Evolutionary conservation across 2,113 vertebrate genomes (phyloP).

Genomic region (Platichthys stellatus): DNA sequence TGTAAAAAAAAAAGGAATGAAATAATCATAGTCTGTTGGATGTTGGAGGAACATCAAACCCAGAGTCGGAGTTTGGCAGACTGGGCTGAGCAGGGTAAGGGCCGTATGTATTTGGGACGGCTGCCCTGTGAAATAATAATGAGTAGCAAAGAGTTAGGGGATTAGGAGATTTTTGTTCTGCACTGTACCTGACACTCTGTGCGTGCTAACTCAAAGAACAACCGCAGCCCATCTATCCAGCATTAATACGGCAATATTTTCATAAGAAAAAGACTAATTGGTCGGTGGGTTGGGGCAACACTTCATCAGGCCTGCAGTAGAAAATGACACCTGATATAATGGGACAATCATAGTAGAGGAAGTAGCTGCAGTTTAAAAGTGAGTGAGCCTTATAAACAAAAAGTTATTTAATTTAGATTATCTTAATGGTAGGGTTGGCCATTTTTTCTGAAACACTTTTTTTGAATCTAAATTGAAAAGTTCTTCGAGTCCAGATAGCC

Average conservation of each 20-base stretch:
- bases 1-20: slow-evolving; percentile 74
- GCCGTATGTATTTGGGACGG: slow-evolving; percentile 65
- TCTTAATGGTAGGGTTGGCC: too few relatives aligned
- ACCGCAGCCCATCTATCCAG: slow-evolving; percentile 29
- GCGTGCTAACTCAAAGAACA: slow-evolving; percentile 51
- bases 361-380: too few relatives aligned
- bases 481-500: too few relatives aligned
- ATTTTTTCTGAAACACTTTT: too few relatives aligned
- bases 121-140: slow-evolving; percentile 73
- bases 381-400: too few relatives aligned
- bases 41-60: slow-evolving; percentile 78
- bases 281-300: slow-evolving; percentile 11
- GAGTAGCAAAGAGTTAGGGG: slow-evolving; percentile 66
- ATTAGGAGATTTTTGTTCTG: slow-evolving; percentile 73
- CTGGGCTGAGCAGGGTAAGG: slow-evolving; percentile 58
- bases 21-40: slow-evolving; percentile 77
- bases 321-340: slow-evolving; percentile 35
- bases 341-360: neutral
- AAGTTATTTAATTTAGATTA: too few relatives aligned
- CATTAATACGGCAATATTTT: slow-evolving; percentile 23
- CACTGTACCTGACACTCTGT: slow-evolving; percentile 70
- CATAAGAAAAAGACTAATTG: slow-evolving; percentile 11
- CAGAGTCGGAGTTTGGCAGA: slow-evolving; percentile 65
- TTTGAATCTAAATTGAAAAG: too few relatives aligned
- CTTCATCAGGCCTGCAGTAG: neutral